These are phyloP conservation scores for Xenopus borealis DNA, from an alignment of 2,113 vertebrate species.

Conservation along the genomic window DNA sequence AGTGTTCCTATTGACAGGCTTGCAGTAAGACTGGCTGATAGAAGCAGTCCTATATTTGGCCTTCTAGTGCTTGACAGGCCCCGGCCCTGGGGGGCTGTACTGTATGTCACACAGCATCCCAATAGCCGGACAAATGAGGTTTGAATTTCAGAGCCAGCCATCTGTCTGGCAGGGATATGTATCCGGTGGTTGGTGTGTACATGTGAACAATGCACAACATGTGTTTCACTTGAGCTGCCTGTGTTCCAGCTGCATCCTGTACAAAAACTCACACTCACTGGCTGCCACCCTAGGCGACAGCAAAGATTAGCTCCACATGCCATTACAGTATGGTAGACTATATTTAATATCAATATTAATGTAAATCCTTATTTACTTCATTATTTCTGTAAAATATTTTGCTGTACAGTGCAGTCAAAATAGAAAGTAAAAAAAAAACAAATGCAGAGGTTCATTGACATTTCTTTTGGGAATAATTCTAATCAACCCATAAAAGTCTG, in stretches of 20 bases:
- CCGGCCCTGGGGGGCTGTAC: slow-evolving; percentile 9
- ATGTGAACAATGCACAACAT: slow-evolving; percentile 27
- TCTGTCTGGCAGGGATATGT: slow-evolving; percentile 32
- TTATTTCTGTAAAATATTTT: too few species aligned
- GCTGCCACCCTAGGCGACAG: not conserved
- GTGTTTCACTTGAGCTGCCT: slow-evolving; percentile 11
- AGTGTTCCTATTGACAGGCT: slow-evolving; percentile 6
- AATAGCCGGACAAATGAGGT: slow-evolving; percentile 24
- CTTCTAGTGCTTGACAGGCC: slow-evolving; percentile 28
- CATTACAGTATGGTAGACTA: too few species aligned
- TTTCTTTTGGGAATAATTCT: too few species aligned
- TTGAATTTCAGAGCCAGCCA: slow-evolving; percentile 23
- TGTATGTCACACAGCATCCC: slow-evolving; percentile 24
- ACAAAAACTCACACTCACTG: slow-evolving; percentile 16
- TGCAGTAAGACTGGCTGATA: slow-evolving; percentile 7
- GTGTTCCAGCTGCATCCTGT: slow-evolving; percentile 31
- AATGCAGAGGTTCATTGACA: too few species aligned
- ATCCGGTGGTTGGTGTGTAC: slow-evolving; percentile 12
- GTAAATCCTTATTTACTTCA: too few species aligned
- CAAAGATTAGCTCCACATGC: too few species aligned
- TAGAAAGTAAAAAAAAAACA: too few species aligned
- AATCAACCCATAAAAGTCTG: too few species aligned
- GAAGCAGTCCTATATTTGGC: not conserved
- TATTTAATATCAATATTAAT: too few species aligned
- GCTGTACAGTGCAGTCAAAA: too few species aligned